Base-by-base conservation (phyloP, 2,888 invertebrate species). In the Apamea crenata region DNA sequence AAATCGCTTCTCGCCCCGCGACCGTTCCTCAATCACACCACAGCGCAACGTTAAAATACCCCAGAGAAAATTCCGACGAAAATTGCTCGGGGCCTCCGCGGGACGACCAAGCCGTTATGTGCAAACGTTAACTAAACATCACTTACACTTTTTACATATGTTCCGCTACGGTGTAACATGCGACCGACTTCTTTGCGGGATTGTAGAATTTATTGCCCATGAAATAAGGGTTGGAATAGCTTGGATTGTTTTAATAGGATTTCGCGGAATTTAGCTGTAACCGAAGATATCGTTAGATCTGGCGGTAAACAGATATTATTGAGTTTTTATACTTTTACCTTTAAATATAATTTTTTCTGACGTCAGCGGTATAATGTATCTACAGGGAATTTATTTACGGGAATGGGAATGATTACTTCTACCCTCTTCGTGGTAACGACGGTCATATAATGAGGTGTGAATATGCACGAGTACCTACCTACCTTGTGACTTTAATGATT, bases 1-100 rank as follows among this genome's bases (percentile, higher is more conserved):
- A 88, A 84, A 81, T 73, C 89, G 87, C 88, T 78, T 16, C 61
- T 59, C 83, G 83, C 71, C 56, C 81, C 87, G 79, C 85, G 14
- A 53, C 50, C 68, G 53, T 32, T 29, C 78, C 21, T 88, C 44
- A 66, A 75, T 93, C 90, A 78, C 63, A 83, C 91, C 91, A 80
- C 78, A 78, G 53, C 53, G 81, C 66, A 89, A 90, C 89, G 88
- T 90, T 90, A 83, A 87, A 91, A 91, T 86, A 90, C 92, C 91
- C 92, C 47, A 88, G 92, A 93, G 93, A 92, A 92, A 92, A 93
- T 92, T 92, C 90, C 91, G 89, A 90, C 91, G 92, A 91, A 91
- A 93, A 94, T 94, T 93, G 93, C 90, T 89, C 85, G 66, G 83
- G 88, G 88, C 86, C 83, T 83, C 66, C 81, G 81, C 79, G 84